A percentile compares a stretch with the other conserved stretches of the same genome.
Evolutionary conservation across 2,113 vertebrate species (phyloP).

Genomic region (Passerina amoena): DNA sequence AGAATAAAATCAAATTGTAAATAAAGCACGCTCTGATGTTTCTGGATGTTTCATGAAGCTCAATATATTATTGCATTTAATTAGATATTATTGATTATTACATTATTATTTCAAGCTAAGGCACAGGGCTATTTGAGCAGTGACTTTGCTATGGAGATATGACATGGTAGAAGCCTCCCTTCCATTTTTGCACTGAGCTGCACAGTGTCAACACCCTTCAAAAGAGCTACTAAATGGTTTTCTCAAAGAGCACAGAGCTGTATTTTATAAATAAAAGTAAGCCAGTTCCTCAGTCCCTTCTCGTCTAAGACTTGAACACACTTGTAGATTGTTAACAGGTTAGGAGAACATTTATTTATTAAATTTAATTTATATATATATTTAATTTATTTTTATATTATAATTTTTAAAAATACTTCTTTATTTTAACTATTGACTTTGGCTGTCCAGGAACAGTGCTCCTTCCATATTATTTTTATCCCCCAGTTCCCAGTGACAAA

Average conservation of each 20-base stretch:
- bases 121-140: not conserved
- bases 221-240: not conserved
- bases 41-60: not conserved
- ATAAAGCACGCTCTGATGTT: not conserved
- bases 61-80: not conserved
- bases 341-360: not conserved
- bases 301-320: not conserved
- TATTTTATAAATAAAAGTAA: not conserved
- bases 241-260: not conserved
- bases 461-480: not conserved
- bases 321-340: not conserved
- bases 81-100: not conserved
- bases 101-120: not conserved
- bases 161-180: not conserved
- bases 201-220: not conserved
- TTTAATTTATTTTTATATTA: not conserved
- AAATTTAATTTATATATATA: not conserved
- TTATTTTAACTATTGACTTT: not conserved
- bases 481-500: not conserved
- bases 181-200: not conserved
- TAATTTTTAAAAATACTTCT: not conserved
- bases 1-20: not conserved
- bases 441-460: rapidly evolving
- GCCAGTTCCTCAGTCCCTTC: not conserved
- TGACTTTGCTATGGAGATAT: not conserved